Percentiles rank a stretch among this genome's conserved stretches.
Evolutionary conservation across 2,113 vertebrate species (phyloP).

Genomic region (Carettochelys insculpta): DNA sequence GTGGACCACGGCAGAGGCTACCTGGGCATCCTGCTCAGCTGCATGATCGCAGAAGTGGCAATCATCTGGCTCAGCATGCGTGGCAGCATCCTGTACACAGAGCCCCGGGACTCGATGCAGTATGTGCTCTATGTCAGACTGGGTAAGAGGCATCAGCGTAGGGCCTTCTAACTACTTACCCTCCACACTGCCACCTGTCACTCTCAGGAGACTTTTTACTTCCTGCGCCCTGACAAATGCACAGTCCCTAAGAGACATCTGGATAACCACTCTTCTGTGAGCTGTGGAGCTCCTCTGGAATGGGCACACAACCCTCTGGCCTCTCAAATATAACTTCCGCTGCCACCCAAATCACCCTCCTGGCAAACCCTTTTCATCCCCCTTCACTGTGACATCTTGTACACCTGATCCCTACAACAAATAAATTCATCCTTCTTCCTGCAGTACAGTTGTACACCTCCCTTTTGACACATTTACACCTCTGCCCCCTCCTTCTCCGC

Average conservation of each 20-base stretch:
- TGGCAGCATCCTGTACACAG: constrained; percentile 97
- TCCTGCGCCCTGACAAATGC: constrained; percentile 13
- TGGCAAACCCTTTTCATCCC: constrained; percentile 11
- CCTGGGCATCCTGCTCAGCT: constrained; percentile 97
- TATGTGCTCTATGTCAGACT: constrained; percentile 98
- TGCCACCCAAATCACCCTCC: constrained; percentile 24
- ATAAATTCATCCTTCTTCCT: not conserved
- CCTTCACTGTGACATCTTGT: not conserved
- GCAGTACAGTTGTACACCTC: not conserved
- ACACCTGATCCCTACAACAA: not conserved
- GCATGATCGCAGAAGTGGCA: constrained; percentile 97
- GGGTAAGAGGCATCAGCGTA: constrained; percentile 81
- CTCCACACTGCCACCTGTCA: constrained; percentile 14
- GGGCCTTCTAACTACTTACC: constrained; percentile 49
- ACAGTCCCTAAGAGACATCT: not conserved
- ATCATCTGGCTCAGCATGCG: constrained; percentile 99
- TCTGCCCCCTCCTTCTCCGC: not conserved
- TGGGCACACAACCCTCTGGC: not conserved
- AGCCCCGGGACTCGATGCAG: constrained; percentile 97
- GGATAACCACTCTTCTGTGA: constrained; percentile 6
- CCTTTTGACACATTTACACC: not conserved
- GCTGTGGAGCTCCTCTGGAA: not conserved
- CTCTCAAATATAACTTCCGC: not conserved
- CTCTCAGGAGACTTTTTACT: not conserved
- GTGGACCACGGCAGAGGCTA: constrained; percentile 98